Percentiles rank a stretch among this genome's conserved stretches.
phyloP scores from a whole-genome alignment of 2,888 invertebrate species.

The Argyra leucocephala region DNA sequence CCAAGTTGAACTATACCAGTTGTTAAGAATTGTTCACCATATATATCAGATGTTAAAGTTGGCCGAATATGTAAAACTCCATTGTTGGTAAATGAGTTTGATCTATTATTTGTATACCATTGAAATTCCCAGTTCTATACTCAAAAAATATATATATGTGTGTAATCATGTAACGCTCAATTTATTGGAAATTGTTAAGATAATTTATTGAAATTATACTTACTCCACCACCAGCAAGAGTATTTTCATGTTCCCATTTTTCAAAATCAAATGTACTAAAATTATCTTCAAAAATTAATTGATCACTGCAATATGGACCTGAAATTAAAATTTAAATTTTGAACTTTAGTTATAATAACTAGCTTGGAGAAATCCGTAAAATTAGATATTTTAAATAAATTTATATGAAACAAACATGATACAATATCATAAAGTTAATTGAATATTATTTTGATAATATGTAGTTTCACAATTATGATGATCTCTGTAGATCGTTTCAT shows the following conservation, averaged over 20 bases:
- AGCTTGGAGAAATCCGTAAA: too few relatives aligned
- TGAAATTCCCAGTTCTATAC: constrained; percentile 59
- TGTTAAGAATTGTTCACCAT: constrained; percentile 47
- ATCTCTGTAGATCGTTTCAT: too few relatives aligned
- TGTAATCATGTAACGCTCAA: too few relatives aligned
- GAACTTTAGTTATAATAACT: too few relatives aligned
- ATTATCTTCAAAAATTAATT: constrained; percentile 53
- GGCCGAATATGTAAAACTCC: constrained; percentile 52
- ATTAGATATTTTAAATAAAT: too few relatives aligned
- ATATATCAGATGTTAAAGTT: constrained; percentile 49
- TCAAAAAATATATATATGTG: too few relatives aligned
- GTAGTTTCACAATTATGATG: too few relatives aligned
- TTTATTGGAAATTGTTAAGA: neutral
- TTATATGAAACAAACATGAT: too few relatives aligned
- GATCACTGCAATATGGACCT: constrained; percentile 46
- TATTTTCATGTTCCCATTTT: constrained; percentile 58
- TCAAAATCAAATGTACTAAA: constrained; percentile 51
- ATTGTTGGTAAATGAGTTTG: constrained; percentile 52
- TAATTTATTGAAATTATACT: constrained; percentile 13
- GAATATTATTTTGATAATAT: too few relatives aligned
- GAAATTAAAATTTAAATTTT: neutral
- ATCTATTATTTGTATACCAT: constrained; percentile 55
- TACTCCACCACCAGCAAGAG: constrained; percentile 52
- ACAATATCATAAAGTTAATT: too few relatives aligned
- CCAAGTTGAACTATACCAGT: constrained; percentile 49